phyloP scores from a whole-genome alignment of 2,797 vertebrate species.

The Schizopygopsis malacanthus region DNA sequence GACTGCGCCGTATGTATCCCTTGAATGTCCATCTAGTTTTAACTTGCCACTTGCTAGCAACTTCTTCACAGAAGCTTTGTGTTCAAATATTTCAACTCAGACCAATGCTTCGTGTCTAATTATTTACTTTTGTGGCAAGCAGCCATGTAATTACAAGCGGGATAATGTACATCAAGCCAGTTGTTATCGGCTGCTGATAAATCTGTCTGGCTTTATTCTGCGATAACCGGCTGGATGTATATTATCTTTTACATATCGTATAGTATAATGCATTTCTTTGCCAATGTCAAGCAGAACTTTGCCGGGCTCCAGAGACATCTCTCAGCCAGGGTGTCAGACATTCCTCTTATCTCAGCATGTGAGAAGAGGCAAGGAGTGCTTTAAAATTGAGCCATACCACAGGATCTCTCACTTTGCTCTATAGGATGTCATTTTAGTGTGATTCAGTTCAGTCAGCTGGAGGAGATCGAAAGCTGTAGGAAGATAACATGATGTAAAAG shows the following conservation, averaged over 20 bases:
- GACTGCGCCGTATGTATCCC: too few relatives aligned
- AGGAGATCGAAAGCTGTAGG: background rate
- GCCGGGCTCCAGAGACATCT: background rate
- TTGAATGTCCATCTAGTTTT: too few relatives aligned
- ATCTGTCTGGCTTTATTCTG: too few relatives aligned
- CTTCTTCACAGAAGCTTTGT: too few relatives aligned
- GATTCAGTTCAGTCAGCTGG: background rate
- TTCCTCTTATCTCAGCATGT: constrained; percentile 35
- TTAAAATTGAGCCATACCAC: constrained; percentile 8
- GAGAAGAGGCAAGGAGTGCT: background rate
- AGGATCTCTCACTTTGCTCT: constrained; percentile 2
- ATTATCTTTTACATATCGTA: background rate
- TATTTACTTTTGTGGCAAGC: too few relatives aligned
- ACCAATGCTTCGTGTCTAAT: too few relatives aligned
- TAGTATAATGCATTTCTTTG: background rate
- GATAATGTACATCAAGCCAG: too few relatives aligned
- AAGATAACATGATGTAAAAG: background rate
- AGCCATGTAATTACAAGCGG: too few relatives aligned
- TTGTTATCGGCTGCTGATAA: too few relatives aligned
- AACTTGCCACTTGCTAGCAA: too few relatives aligned
- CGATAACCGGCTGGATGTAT: too few relatives aligned
- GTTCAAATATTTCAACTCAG: too few relatives aligned
- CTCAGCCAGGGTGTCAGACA: background rate
- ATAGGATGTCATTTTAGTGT: background rate
- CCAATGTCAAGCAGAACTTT: background rate